Evolutionary conservation across 2,888 invertebrate genomes (phyloP), one percentile per base, ranked within the genome.

Genomic region (Dasysyrphus tricinctus): DNA sequence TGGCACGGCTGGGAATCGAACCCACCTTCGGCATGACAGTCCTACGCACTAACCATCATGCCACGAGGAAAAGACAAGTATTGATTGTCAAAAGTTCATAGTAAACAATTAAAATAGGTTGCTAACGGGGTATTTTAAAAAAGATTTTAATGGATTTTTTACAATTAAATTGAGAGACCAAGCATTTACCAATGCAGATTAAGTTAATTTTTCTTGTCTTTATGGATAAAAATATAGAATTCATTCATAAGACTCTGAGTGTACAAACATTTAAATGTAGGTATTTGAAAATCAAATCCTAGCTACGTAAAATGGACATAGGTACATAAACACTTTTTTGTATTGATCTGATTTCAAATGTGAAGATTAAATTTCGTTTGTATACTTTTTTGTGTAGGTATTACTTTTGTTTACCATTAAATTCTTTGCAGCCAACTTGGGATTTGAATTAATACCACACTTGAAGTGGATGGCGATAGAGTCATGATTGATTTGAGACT

Each of bases 401-500:
- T 72, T 75, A 39, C 39, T 37, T 65, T 80, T 76, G 72, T 83
- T 69, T 56, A 57, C 16, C 49, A 63, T 69, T 75, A 70, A 80
- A 70, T 75, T 79, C 63, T 44, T 44, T 70, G 12, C 42, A 75
- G 57, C 34, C 39, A 56, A 81, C 39, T 76, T 19, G 29, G 39
- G 39, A 74, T 70, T 74, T 69, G 69, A 34, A 74, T 73, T 24
- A 49, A 73, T 44, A 73, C 76, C 75, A 63, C n/a, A 37, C 16
- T 72, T 63, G 42, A 74, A 65, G 47, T 78, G 11, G 44, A 63
- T 69, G 51, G n/a, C n/a, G n/a, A n/a, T n/a, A n/a, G 32, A 54
- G n/a, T n/a, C 56, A 54, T 54, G 51, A 51, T 75, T 80, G 73
- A 54, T 32, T 69, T 54, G 54, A 63, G 44, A 56, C 74, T 63